These are phyloP conservation scores for Halictus quadricinctus DNA, from an alignment of 2,888 invertebrate species.

Conservation along the genomic window DNA sequence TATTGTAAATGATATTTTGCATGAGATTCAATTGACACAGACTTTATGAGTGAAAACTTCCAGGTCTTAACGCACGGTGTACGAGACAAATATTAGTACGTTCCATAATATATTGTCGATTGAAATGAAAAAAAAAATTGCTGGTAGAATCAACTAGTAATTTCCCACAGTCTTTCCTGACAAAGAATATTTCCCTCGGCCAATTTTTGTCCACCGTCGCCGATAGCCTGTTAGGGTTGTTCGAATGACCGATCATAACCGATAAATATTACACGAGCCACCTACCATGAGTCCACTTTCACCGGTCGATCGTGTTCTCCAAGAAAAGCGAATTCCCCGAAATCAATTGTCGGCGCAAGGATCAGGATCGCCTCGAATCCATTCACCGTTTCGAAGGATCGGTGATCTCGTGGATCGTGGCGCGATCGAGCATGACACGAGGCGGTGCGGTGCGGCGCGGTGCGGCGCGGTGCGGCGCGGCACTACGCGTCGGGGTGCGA, in stretches of 20 bases:
- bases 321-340: background rate
- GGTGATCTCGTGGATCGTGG: background rate
- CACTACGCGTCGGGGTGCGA: background rate
- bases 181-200: background rate
- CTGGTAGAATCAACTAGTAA: background rate
- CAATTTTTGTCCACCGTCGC: background rate
- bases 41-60: background rate
- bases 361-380: background rate
- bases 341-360: background rate
- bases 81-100: too few relatives aligned
- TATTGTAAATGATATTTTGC: background rate
- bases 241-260: background rate
- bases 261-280: background rate
- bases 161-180: background rate
- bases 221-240: background rate
- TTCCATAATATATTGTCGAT: too few relatives aligned
- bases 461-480: too few relatives aligned
- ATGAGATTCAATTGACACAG: background rate
- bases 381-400: background rate
- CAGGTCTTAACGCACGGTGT: background rate
- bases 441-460: background rate
- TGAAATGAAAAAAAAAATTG: background rate
- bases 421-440: background rate
- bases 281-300: slow-evolving; percentile 6
- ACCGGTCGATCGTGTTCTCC: background rate